Base-by-base conservation (phyloP, 2,797 vertebrate genomes). In the Spheniscus humboldti region DNA sequence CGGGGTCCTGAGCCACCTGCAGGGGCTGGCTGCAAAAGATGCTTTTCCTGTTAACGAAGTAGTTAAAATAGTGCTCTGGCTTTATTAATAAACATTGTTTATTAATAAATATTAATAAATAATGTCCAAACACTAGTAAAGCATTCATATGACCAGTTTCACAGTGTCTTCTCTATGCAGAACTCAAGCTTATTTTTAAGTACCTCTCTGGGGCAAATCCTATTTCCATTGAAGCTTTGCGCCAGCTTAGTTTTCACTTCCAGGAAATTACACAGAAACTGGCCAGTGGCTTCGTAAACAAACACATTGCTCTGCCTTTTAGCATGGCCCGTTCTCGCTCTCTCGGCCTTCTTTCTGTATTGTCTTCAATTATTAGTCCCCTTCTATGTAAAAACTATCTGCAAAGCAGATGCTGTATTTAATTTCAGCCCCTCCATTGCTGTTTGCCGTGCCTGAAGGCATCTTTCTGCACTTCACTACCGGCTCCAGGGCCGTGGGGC, bases 131-230 rank as follows among this genome's bases (percentile, higher is more conserved):
- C 47, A 56, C 50, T 43, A 55, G 47, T 43, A n/a, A 86, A 92
- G 72, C 87, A 33, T 73, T 48, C 0, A 4, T 37, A 39, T 28
- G 74, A 60, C 25, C 41, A 75, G 64, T 67, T 41, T 92, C 78
- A 43, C 43, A 67, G 86, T 0, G 1, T 23, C 39, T 86, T 82
- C 73, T 57, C 64, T 43, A 28, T 52, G n/a, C 59, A 85, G 88
- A 90, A 16, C 83, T 78, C 18, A 1, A 8, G 80, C 59, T 94
- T 94, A 97, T 96, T 97, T 96, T 97, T 97, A 97, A 96, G 15
- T 57, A 31, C 76, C 64, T 96, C 93, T 95, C 82, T 74, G 86
- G 92, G 93, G 87, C 72, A 92, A 94, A 96, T 86, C 84, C 91
- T 83, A 30, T 71, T 90, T 92, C 82, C 69, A 72, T 9, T 75